These are phyloP conservation scores for Cephus cinctus DNA, from an alignment of 1,140 invertebrate species.

Conservation along the genomic window DNA sequence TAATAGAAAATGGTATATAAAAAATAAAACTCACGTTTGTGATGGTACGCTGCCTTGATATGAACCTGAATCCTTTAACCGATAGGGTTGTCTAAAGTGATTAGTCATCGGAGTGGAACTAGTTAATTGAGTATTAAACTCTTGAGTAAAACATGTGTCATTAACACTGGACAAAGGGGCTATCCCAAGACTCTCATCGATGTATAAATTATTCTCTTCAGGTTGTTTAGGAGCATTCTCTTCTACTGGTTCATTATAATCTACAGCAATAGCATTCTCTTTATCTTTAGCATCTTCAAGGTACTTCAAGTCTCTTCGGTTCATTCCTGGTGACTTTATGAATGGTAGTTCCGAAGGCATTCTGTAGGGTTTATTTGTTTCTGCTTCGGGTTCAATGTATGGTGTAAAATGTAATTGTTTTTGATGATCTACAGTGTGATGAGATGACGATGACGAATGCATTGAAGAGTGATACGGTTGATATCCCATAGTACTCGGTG, in stretches of 20 bases:
- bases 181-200: slow-evolving; percentile 44
- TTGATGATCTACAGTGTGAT: slow-evolving; percentile 27
- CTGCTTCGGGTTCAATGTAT: slow-evolving; percentile 26
- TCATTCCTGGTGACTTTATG: slow-evolving; percentile 49
- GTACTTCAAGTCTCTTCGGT: slow-evolving; percentile 46
- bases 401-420: slow-evolving; percentile 35
- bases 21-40: slow-evolving; percentile 20
- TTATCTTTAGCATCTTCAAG: slow-evolving; percentile 47
- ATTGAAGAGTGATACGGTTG: slow-evolving; percentile 33
- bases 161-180: slow-evolving; percentile 33
- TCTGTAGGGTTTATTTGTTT: slow-evolving; percentile 39
- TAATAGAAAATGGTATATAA: neutral
- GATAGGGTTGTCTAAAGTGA: slow-evolving; percentile 40
- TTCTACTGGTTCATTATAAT: slow-evolving; percentile 37
- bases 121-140: slow-evolving; percentile 34
- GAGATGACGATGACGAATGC: slow-evolving; percentile 21
- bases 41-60: slow-evolving; percentile 17
- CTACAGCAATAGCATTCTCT: slow-evolving; percentile 41
- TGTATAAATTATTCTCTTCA: slow-evolving; percentile 37
- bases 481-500: slow-evolving; percentile 32
- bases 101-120: slow-evolving; percentile 46
- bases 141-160: slow-evolving; percentile 44
- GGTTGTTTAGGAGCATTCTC: slow-evolving; percentile 25
- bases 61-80: slow-evolving; percentile 29
- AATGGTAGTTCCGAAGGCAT: slow-evolving; percentile 45